phyloP scores from a whole-genome alignment of 2,888 invertebrate species.

The Philhelius pedissequus region DNA sequence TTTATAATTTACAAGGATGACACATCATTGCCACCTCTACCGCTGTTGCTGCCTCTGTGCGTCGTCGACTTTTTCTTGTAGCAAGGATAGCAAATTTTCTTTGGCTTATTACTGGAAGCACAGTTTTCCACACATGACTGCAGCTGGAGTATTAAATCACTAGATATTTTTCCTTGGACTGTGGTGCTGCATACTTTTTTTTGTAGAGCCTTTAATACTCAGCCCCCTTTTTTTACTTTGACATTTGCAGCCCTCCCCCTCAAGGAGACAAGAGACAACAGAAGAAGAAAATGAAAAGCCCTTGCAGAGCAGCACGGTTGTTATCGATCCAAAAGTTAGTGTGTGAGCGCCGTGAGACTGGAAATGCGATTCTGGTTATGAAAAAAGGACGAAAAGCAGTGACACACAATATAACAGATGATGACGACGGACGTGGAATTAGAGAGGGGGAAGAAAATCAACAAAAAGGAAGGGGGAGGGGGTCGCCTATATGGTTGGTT shows the following conservation, averaged over 20 bases:
- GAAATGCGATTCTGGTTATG: constrained; percentile 63
- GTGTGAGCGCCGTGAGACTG: constrained; percentile 42
- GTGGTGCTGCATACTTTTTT: constrained; percentile 24
- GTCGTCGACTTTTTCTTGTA: not conserved
- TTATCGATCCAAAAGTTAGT: constrained; percentile 50
- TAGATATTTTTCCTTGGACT: constrained; percentile 43
- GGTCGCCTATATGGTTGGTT: not conserved
- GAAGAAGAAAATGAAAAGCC: constrained; percentile 29
- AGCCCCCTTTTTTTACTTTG: constrained; percentile 30
- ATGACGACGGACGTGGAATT: constrained; percentile 45
- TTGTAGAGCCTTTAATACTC: not conserved
- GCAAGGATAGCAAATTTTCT: constrained; percentile 1
- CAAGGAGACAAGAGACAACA: constrained; percentile 24
- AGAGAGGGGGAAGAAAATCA: not conserved
- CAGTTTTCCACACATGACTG: constrained; percentile 46
- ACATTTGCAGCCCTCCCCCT: constrained; percentile 46
- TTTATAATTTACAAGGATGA: constrained; percentile 38
- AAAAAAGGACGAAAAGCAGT: constrained; percentile 45
- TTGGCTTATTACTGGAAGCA: constrained; percentile 39
- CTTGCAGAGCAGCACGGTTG: constrained; percentile 46
- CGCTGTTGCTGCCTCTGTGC: not conserved
- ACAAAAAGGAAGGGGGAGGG: not conserved
- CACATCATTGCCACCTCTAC: constrained; percentile 45
- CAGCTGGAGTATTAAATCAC: constrained; percentile 59
- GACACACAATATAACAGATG: constrained; percentile 63